phyloP scores from a whole-genome alignment of 2,888 invertebrate species.

The Volucella bombylans region DNA sequence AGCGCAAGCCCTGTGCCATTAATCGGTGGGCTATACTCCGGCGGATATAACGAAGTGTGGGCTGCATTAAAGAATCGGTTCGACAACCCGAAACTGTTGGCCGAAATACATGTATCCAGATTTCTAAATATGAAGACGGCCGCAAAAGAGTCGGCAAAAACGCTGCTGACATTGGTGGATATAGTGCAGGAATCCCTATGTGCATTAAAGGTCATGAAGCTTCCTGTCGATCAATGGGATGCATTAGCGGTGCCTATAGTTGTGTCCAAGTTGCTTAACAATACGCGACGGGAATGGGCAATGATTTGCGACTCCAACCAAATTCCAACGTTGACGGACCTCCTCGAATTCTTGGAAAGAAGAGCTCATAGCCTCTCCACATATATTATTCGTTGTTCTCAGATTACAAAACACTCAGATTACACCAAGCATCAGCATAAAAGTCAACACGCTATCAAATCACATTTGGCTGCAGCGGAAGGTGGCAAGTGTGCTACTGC shows the following conservation, averaged over 20 bases:
- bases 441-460: background rate
- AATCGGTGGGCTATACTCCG: constrained; percentile 48
- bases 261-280: constrained; percentile 25
- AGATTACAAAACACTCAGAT: background rate
- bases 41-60: constrained; percentile 57
- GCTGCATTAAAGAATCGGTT: constrained; percentile 44
- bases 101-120: constrained; percentile 57
- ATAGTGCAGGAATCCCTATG: constrained; percentile 55
- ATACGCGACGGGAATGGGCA: constrained; percentile 37
- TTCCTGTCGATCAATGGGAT: constrained; percentile 52
- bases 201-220: constrained; percentile 45
- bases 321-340: constrained; percentile 13
- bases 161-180: constrained; percentile 50
- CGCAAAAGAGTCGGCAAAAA: constrained; percentile 27
- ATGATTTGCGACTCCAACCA: constrained; percentile 15
- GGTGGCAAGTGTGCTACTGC: background rate
- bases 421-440: background rate
- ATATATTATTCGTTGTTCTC: constrained; percentile 4
- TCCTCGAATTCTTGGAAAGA: constrained; percentile 17
- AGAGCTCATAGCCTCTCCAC: constrained; percentile 27
- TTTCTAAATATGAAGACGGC: constrained; percentile 50
- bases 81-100: constrained; percentile 47
- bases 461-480: constrained; percentile 1
- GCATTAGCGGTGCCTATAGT: constrained; percentile 44
- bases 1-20: constrained; percentile 40